Evolutionary conservation across 2,113 vertebrate species (phyloP).

Genomic region (Halcyon senegalensis): DNA sequence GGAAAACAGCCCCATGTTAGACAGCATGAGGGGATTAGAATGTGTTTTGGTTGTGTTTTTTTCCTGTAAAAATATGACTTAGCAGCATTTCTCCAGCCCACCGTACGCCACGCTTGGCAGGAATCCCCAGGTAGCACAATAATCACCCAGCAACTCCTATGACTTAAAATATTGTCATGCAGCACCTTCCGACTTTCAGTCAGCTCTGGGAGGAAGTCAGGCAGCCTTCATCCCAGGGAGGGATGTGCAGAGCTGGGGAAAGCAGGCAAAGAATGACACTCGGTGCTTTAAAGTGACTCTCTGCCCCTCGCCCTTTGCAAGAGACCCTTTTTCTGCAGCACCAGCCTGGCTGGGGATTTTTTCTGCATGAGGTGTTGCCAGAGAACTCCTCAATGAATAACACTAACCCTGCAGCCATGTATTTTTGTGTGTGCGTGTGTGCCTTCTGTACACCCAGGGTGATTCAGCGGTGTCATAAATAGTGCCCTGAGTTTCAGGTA

Average conservation of each 20-base stretch:
- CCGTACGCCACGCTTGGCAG: accelerated
- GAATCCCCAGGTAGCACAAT: not conserved
- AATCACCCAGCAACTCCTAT: not conserved
- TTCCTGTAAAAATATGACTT: not conserved
- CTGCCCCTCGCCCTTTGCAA: not conserved
- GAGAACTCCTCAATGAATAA: not conserved
- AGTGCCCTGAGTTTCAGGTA: not conserved
- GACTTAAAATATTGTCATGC: not conserved
- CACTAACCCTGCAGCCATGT: not conserved
- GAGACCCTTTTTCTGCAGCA: not conserved
- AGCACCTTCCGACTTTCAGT: not conserved
- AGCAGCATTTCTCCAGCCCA: not conserved
- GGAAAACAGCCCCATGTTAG: not conserved
- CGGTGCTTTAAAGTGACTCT: not conserved
- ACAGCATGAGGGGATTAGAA: not conserved
- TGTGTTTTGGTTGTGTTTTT: not conserved
- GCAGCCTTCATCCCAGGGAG: not conserved
- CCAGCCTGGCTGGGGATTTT: not conserved
- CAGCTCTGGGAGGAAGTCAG: not conserved
- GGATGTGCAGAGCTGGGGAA: not conserved
- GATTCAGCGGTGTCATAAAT: not conserved
- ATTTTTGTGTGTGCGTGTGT: not conserved
- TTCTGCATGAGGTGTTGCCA: not conserved
- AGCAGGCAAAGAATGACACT: not conserved
- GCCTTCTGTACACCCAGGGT: not conserved